A percentile compares a stretch with the other conserved stretches of the same genome.
phyloP scores from a whole-genome alignment of 2,797 vertebrate genomes.

The Peromyscus eremicus region DNA sequence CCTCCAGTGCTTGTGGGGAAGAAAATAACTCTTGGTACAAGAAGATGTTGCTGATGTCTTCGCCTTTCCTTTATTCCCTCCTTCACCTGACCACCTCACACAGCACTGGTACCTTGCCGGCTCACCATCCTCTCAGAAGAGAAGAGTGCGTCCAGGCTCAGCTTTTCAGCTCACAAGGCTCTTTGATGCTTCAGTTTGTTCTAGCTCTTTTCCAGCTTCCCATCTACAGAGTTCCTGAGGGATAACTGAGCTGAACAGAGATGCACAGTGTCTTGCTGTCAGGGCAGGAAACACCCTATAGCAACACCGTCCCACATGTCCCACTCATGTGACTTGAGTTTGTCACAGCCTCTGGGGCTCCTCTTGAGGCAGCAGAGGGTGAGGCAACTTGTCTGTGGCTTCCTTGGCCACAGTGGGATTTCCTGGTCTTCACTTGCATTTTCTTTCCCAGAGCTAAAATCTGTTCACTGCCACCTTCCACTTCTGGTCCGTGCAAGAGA shows the following conservation, averaged over 20 bases:
- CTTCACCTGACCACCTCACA: not conserved
- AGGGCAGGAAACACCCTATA: not conserved
- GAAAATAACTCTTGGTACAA: not conserved
- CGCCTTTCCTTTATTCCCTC: not conserved
- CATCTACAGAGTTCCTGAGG: slow-evolving; percentile 3
- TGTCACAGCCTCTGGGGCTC: not conserved
- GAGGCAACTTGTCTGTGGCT: not conserved
- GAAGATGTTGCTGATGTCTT: not conserved
- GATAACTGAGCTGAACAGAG: not conserved
- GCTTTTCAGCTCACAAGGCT: not conserved
- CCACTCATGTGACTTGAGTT: not conserved
- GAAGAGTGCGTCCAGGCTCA: not conserved
- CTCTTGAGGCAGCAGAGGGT: not conserved
- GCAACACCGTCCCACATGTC: not conserved
- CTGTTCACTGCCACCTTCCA: not conserved
- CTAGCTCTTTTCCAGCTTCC: not conserved
- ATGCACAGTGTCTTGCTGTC: slow-evolving; percentile 36
- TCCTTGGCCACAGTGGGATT: not conserved
- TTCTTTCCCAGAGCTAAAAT: not conserved
- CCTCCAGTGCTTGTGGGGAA: not conserved
- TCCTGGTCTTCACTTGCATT: not conserved
- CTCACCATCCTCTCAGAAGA: rapidly evolving
- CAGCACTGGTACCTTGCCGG: rapidly evolving
- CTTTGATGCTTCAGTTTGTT: not conserved
- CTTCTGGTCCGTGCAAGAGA: not conserved